Evolutionary conservation across 2,113 vertebrate genomes (phyloP), one percentile per base, ranked within the genome.

Genomic region (Pachypanchax playfairii): DNA sequence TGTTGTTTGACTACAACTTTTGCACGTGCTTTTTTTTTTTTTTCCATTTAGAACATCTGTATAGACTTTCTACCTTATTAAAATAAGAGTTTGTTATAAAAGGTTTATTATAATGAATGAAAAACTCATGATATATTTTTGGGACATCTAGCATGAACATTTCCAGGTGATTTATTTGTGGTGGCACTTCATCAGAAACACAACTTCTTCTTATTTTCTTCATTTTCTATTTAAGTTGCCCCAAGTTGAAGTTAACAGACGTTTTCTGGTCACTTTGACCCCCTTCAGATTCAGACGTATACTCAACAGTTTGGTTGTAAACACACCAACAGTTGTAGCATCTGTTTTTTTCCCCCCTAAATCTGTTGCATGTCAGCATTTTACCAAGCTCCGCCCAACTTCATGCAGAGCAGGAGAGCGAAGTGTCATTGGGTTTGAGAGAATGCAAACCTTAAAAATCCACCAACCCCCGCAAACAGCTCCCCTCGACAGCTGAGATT

Each of bases 401-500:
- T 56, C 51, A 26, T 4, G 44, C 61, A 21, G 55, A 47, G 61
- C 4, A 31, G 15, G 18, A 63, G 60, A 63, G 52, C 12, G 38
- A 63, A 59, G 60, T 58, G 66, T 74, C 72, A 73, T 48, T 56
- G 71, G 58, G 18, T 79, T 61, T 44, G 50, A 71, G 63, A 70
- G 74, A 55, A 66, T 26, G 70, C 69, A 74, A 60, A 58, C 62
- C 74, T 65, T 12, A 39, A n/a, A 63, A 82, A 71, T 72, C 74
- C 75, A 57, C 68, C 67, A 55, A 69, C 68, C 80, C 70, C 75
- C 53, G 14, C 44, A n/a, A 51, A 41, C 69, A 65, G 56, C 76
- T 68, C 62, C 50, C 31, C 31, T 44, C 52, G 80, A 88, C 90
- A 90, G 90, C 89, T 91, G 90, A 89, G 84, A 91, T 89, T 85